Base-by-base conservation (phyloP, 64 coral and sea anemone species). In the Porites australiensis region DNA sequence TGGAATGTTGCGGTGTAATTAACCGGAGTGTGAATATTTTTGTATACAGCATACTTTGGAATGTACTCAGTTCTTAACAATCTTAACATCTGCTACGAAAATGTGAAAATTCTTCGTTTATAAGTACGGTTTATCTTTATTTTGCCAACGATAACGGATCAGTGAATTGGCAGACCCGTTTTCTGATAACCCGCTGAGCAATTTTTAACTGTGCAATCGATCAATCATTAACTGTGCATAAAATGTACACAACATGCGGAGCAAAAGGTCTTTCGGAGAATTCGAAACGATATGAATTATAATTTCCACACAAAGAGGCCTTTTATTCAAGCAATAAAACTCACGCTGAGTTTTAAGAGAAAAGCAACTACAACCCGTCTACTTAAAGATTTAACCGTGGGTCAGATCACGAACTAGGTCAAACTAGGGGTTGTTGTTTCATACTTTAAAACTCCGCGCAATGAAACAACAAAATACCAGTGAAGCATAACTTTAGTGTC, bases 341-440 rank as follows among this genome's bases (percentile, higher is more conserved):
- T 68, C 81, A 68, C 8, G 63, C 61, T 84, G 81, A 68, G 62
- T 8, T 51, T 18, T 49, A 46, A 84, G 62, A 20, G 44, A 67
- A 8, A 69, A 84, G 19, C 50, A 51, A 52, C 19, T 84, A 3
- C 69, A 51, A 51, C 10, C 3, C 3, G 44, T 45, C 15, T 74
- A 13, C 45, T 4, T 37, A 37, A 37, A 37, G 27, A 37, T 37
- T 37, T 37, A 37, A 1, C 27, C 27, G 27, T 37, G 27, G 27
- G 27, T 37, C 27, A 37, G 27, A 0, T 37, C 27, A 37, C 27
- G 1, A 37, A 37, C 27, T 37, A 37, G 27, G 27, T 37, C 27
- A 37, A 37, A 37, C 27, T 37, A 37, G 1, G 27, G 27, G 27
- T 37, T 37, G 27, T 37, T 37, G 27, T 37, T 37, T 37, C 27